These are phyloP conservation scores for Erebia palarica DNA, from an alignment of 2,888 invertebrate species.

Conservation along the genomic window DNA sequence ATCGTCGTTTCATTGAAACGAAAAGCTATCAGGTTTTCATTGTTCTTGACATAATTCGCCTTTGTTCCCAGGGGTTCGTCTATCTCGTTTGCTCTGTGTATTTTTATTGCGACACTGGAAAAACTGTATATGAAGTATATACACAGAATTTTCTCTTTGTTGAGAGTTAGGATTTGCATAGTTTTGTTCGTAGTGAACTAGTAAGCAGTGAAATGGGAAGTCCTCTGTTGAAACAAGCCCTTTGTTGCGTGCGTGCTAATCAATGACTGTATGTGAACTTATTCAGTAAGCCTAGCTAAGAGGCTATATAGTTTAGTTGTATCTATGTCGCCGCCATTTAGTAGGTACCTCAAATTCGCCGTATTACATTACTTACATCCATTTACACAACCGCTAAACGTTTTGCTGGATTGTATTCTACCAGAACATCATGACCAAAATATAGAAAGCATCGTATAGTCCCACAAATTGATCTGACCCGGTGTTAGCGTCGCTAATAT, in stretches of 20 bases:
- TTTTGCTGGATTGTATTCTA: too few relatives aligned
- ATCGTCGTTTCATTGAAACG: background rate
- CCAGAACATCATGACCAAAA: too few relatives aligned
- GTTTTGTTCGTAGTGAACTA: constrained; percentile 5
- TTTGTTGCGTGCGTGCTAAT: constrained; percentile 2
- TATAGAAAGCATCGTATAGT: too few relatives aligned
- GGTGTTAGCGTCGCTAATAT: too few relatives aligned
- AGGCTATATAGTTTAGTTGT: too few relatives aligned
- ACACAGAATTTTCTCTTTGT: background rate
- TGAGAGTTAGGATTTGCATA: background rate
- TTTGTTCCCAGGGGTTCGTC: background rate
- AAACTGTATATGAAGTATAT: background rate
- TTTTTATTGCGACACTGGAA: constrained; percentile 1
- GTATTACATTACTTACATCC: too few relatives aligned
- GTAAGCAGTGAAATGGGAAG: background rate
- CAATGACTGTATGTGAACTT: background rate
- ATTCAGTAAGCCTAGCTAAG: background rate
- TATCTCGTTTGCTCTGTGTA: background rate
- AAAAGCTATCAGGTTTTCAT: background rate
- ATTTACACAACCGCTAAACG: too few relatives aligned
- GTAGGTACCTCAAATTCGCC: too few relatives aligned
- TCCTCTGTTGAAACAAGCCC: background rate
- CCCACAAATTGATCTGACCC: too few relatives aligned
- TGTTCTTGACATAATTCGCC: constrained; percentile 2
- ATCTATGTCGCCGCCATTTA: too few relatives aligned